These are phyloP conservation scores for Bubo blakistoni DNA, from an alignment of 2,113 vertebrate genomes.

Conservation along the genomic window DNA sequence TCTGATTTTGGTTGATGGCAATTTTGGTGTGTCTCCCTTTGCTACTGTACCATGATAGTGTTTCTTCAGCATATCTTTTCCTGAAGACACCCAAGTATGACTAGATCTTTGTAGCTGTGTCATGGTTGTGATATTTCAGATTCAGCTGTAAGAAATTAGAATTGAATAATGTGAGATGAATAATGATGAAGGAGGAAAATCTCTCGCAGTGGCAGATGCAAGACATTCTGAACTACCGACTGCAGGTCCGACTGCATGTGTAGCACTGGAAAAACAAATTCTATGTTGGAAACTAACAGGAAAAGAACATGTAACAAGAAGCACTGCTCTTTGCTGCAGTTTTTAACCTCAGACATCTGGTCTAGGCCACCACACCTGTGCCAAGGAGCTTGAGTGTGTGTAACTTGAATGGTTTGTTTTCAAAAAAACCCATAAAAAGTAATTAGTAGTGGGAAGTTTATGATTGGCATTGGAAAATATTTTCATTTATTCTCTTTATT, in stretches of 20 bases:
- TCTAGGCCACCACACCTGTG: background rate
- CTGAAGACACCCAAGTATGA: background rate
- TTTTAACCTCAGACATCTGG: background rate
- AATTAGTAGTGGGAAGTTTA: background rate
- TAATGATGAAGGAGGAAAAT: background rate
- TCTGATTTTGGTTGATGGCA: too few relatives aligned
- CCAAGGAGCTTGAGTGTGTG: background rate
- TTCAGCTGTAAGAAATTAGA: background rate
- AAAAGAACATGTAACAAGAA: background rate
- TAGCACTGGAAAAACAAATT: background rate
- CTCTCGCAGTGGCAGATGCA: background rate
- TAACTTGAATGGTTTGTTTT: background rate
- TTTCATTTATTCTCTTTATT: background rate
- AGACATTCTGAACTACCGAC: background rate
- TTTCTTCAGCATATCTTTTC: background rate
- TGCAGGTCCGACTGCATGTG: fast-evolving
- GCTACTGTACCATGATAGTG: background rate
- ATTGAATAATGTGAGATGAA: background rate
- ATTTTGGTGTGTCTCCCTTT: background rate
- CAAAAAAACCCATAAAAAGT: background rate
- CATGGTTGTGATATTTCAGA: background rate
- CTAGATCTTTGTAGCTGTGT: background rate
- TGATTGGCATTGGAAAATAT: background rate
- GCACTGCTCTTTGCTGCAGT: background rate
- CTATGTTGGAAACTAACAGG: background rate